These are phyloP conservation scores for Carapus acus DNA, from an alignment of 2,797 vertebrate genomes.

Conservation along the genomic window DNA sequence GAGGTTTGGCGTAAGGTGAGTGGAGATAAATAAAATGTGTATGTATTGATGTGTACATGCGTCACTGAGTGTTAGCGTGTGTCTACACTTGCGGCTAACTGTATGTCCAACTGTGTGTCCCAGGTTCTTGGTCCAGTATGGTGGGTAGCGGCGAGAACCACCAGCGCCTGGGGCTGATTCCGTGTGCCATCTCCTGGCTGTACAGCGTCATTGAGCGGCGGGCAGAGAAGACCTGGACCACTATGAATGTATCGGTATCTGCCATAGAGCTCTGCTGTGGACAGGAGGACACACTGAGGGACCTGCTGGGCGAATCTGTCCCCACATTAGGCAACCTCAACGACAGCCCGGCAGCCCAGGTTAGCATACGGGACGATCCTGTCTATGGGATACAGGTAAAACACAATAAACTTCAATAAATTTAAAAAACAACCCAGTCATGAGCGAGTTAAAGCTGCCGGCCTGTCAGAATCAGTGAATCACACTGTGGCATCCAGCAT, in stretches of 20 bases:
- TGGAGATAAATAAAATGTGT: no score
- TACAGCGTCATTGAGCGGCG: slow-evolving; percentile 92
- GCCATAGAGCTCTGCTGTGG: slow-evolving; percentile 94
- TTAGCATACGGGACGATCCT: slow-evolving; percentile 89
- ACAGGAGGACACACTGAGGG: slow-evolving; percentile 89
- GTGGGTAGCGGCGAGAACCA: slow-evolving; percentile 86
- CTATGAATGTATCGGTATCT: slow-evolving; percentile 90
- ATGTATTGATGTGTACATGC: no score
- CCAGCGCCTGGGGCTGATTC: slow-evolving; percentile 89
- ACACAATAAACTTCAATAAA: no score
- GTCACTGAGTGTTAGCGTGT: no score
- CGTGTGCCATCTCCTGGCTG: slow-evolving; percentile 96
- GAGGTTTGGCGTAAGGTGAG: no score
- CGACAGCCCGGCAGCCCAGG: slow-evolving; percentile 83
- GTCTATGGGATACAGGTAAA: slow-evolving; percentile 89
- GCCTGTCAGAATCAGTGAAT: no score
- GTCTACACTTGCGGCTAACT: not conserved
- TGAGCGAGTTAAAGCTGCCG: no score
- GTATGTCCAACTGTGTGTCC: slow-evolving; percentile 24
- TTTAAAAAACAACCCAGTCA: no score
- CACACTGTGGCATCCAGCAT: no score
- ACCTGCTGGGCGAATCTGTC: slow-evolving; percentile 86
- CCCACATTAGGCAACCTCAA: slow-evolving; percentile 75
- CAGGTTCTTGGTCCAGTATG: slow-evolving; percentile 96
- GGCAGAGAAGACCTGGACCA: slow-evolving; percentile 90